phyloP scores from a whole-genome alignment of 2,888 invertebrate genomes.

The Hypena proboscidalis region DNA sequence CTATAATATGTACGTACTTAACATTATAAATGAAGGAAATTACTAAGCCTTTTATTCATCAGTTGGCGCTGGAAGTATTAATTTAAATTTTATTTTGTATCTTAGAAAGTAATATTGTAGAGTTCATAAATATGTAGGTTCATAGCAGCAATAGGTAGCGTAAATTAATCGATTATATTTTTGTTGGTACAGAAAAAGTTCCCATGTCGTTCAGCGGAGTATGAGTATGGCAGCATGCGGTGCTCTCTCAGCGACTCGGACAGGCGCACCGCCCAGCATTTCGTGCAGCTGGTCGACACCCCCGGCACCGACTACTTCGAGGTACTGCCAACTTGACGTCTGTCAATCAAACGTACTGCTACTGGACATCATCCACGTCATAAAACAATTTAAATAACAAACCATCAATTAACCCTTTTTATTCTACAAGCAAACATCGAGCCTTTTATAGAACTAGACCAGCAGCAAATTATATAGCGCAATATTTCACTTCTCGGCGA shows the following conservation, averaged over 20 bases:
- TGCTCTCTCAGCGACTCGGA: conserved; percentile 96
- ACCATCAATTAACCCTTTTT: neutral
- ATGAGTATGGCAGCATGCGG: conserved; percentile 96
- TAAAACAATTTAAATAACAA: conserved; percentile 8
- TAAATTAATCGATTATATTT: neutral
- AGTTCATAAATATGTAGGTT: too few species aligned
- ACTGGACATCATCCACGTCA: conserved; percentile 2
- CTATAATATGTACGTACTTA: too few species aligned
- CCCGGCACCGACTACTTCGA: conserved; percentile 85
- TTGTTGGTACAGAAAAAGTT: conserved; percentile 89
- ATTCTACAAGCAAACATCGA: conserved; percentile 1
- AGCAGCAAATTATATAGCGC: conserved; percentile 10
- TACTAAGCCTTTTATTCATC: too few species aligned
- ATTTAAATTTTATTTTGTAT: too few species aligned
- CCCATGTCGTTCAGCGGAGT: conserved; percentile 96
- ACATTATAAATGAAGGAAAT: too few species aligned
- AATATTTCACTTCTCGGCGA: conserved; percentile 14
- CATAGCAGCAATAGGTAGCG: too few species aligned
- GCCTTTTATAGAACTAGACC: conserved; percentile 4
- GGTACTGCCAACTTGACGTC: conserved; percentile 55
- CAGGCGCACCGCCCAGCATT: conserved; percentile 93
- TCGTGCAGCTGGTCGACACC: conserved; percentile 95
- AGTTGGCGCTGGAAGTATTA: too few species aligned
- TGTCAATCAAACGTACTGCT: conserved; percentile 1
- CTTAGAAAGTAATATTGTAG: too few species aligned